Percentiles rank a stretch among this genome's conserved stretches.
Conservation (phyloP, 2,797 vertebrate species). For the Acrocephalus scirpaceus region DNA sequence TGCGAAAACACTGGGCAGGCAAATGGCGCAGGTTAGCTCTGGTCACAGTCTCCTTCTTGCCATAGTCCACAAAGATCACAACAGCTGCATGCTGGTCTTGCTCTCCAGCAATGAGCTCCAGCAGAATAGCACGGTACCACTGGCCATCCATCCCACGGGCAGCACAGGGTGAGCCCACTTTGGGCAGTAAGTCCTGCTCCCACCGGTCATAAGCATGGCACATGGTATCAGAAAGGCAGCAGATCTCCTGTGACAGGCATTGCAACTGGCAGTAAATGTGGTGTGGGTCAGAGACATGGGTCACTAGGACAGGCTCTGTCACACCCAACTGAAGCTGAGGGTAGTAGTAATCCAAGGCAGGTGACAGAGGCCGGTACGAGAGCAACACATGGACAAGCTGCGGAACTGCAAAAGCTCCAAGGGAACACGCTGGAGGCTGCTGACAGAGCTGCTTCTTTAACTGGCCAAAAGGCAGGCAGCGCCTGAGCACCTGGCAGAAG, state of each 20-base stretch:
- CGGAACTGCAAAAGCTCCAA: rapidly evolving
- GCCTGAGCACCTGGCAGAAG: conserved; percentile 59
- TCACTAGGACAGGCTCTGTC: conserved; percentile 86
- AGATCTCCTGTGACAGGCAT: conserved; percentile 87
- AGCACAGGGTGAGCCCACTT: conserved; percentile 87
- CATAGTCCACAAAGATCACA: conserved; percentile 90
- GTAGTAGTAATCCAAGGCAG: conserved; percentile 81
- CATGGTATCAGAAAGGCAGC: conserved; percentile 84
- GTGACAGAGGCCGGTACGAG: background rate
- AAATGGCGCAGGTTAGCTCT: conserved; percentile 80
- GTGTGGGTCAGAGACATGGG: conserved; percentile 86
- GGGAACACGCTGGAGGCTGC: background rate
- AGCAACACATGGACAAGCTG: background rate
- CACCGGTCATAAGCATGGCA: conserved; percentile 70
- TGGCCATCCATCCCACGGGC: conserved; percentile 84
- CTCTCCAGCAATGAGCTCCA: conserved; percentile 63
- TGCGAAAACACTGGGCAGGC: conserved; percentile 84
- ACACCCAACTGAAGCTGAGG: conserved; percentile 84
- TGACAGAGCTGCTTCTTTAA: background rate
- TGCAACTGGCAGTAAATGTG: conserved; percentile 89
- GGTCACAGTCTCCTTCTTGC: conserved; percentile 85
- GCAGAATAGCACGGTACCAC: conserved; percentile 84
- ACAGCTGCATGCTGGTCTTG: conserved; percentile 75
- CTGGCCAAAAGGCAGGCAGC: background rate
- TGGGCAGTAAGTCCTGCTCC: conserved; percentile 67